These are phyloP conservation scores for Oreamnos americanus DNA, from an alignment of 2,113 vertebrate species.

Conservation along the genomic window DNA sequence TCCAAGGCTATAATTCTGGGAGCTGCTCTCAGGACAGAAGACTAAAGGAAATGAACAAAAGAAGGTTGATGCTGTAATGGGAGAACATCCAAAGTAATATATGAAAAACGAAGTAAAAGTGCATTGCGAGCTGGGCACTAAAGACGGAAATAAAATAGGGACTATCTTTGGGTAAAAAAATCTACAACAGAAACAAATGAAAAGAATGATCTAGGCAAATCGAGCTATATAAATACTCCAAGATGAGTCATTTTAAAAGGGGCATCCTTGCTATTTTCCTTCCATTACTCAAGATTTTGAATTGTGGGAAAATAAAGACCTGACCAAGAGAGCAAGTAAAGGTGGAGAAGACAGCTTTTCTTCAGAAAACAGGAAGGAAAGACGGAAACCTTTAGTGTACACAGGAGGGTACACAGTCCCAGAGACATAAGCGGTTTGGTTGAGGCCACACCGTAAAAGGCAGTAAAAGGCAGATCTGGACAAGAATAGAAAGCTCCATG, in stretches of 20 bases:
- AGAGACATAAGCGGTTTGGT: background rate
- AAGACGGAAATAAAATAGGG: slow-evolving; percentile 11
- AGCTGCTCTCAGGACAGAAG: background rate
- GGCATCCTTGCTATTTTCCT: background rate
- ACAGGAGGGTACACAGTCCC: background rate
- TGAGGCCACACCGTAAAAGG: background rate
- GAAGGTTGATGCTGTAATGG: background rate
- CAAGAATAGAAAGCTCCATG: background rate
- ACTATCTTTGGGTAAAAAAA: background rate
- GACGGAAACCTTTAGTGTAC: background rate
- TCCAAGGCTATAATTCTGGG: slow-evolving; percentile 5
- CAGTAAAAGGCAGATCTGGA: background rate
- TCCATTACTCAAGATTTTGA: background rate
- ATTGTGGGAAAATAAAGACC: background rate
- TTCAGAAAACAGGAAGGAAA: background rate
- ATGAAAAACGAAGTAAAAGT: slow-evolving; percentile 26
- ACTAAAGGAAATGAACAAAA: slow-evolving; percentile 41
- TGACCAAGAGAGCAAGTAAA: background rate
- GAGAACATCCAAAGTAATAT: slow-evolving; percentile 14
- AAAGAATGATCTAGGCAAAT: background rate
- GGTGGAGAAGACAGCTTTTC: background rate
- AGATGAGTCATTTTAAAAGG: background rate
- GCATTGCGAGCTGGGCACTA: background rate
- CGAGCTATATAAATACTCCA: background rate
- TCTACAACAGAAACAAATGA: background rate